phyloP scores from a whole-genome alignment of 2,797 vertebrate species.

The Strix occidentalis region DNA sequence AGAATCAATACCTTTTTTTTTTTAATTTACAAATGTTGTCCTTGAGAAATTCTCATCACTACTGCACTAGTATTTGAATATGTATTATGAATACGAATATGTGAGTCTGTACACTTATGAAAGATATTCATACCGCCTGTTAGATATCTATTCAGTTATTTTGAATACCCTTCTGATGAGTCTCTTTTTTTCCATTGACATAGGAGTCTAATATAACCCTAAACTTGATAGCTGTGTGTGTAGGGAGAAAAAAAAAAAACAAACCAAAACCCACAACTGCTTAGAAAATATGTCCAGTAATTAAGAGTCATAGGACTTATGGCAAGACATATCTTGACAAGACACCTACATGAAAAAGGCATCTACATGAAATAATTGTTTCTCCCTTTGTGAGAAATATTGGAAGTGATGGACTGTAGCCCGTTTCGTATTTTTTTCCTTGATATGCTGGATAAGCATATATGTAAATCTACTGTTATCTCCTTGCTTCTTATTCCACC shows the following conservation, averaged over 20 bases:
- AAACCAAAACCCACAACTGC: background rate
- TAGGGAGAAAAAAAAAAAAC: background rate
- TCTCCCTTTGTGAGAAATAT: background rate
- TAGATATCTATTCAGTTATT: background rate
- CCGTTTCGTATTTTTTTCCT: background rate
- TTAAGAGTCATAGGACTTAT: background rate
- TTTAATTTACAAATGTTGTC: background rate
- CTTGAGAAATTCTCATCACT: background rate
- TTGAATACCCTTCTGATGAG: background rate
- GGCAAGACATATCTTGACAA: background rate
- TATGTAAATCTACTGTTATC: background rate
- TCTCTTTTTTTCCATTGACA: background rate
- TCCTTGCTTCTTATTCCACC: background rate
- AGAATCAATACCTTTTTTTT: background rate
- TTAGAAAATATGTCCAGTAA: background rate
- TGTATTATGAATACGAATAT: background rate
- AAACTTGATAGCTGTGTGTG: background rate
- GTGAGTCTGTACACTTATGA: background rate
- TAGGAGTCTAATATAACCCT: background rate
- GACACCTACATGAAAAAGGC: background rate
- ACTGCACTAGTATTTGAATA: background rate
- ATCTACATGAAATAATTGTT: background rate
- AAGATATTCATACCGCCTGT: background rate
- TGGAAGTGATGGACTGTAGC: background rate
- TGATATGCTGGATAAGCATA: background rate